A percentile compares a stretch with the other conserved stretches of the same genome.
These are phyloP conservation scores for Drosophila nebulosa DNA, from an alignment of 1,140 invertebrate genomes.

Conservation along the genomic window DNA sequence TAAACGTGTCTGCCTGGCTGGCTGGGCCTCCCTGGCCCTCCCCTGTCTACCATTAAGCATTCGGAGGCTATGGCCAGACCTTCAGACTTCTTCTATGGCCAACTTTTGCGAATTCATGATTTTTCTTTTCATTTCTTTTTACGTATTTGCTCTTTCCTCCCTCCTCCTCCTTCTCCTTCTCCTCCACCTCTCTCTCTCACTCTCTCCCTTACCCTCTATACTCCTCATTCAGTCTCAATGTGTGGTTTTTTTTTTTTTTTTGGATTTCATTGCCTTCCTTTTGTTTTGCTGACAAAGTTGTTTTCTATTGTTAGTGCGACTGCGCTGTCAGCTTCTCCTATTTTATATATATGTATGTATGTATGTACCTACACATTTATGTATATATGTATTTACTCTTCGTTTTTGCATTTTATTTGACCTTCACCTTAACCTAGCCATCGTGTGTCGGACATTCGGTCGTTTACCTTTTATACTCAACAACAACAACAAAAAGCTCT, in stretches of 20 bases:
- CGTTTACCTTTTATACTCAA: conserved; percentile 61
- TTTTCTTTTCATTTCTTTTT: conserved; percentile 28
- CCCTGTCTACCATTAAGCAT: not conserved
- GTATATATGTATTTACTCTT: no score
- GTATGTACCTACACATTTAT: no score
- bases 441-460: conserved; percentile 79
- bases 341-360: not conserved
- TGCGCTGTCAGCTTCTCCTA: conserved; percentile 48
- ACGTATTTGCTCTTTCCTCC: conserved; percentile 1
- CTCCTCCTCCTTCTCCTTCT: not conserved
- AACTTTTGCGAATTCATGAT: conserved; percentile 32
- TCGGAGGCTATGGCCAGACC: not conserved
- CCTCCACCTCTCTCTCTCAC: not conserved
- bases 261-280: conserved; percentile 11
- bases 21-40: conserved; percentile 14
- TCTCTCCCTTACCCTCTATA: no score
- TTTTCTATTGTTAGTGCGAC: conserved; percentile 74
- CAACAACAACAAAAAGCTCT: conserved; percentile 17
- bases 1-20: conserved; percentile 9
- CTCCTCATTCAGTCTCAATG: no score
- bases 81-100: not conserved
- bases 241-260: not conserved
- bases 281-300: conserved; percentile 64
- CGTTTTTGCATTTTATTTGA: conserved; percentile 70
- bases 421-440: conserved; percentile 81